A percentile compares a stretch with the other conserved stretches of the same genome.
phyloP scores from a whole-genome alignment of 1,140 invertebrate species.

The Cotesia vestalis region DNA sequence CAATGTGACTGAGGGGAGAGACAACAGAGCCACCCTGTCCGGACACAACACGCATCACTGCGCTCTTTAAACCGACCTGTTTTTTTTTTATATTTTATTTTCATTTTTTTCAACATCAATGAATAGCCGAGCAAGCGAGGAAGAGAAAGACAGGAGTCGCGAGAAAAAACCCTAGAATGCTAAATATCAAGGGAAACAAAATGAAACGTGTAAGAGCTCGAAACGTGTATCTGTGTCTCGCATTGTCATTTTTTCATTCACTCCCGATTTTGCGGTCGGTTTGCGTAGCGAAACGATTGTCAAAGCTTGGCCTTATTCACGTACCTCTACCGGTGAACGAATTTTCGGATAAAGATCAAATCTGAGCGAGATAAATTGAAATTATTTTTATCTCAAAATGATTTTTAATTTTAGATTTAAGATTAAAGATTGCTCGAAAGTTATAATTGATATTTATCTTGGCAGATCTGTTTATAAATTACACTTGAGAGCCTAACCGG shows the following conservation, averaged over 20 bases:
- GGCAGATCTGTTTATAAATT: not conserved
- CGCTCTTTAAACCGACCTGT: constrained; percentile 62
- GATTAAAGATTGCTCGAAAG: not conserved
- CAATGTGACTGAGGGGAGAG: constrained; percentile 1
- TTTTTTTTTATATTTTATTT: constrained; percentile 39
- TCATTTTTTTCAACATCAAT: constrained; percentile 30
- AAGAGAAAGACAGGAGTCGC: constrained; percentile 3
- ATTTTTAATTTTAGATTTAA: too few species aligned
- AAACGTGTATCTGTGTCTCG: constrained; percentile 39
- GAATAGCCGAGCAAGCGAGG: constrained; percentile 17
- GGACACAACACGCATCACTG: constrained; percentile 57
- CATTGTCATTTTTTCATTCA: constrained; percentile 65
- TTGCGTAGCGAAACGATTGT: constrained; percentile 60
- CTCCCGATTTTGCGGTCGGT: constrained; percentile 64
- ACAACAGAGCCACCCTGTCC: constrained; percentile 32
- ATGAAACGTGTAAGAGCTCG: not conserved
- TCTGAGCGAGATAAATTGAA: not conserved
- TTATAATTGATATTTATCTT: too few species aligned
- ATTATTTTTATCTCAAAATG: too few species aligned
- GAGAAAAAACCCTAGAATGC: constrained; percentile 2
- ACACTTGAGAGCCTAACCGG: not conserved
- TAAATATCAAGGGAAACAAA: not conserved
- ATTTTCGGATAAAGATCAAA: not conserved
- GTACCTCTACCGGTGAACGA: not conserved
- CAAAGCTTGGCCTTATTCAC: constrained; percentile 44